These are phyloP conservation scores for Lycia hirtaria DNA, from an alignment of 2,888 invertebrate species.

Conservation along the genomic window DNA sequence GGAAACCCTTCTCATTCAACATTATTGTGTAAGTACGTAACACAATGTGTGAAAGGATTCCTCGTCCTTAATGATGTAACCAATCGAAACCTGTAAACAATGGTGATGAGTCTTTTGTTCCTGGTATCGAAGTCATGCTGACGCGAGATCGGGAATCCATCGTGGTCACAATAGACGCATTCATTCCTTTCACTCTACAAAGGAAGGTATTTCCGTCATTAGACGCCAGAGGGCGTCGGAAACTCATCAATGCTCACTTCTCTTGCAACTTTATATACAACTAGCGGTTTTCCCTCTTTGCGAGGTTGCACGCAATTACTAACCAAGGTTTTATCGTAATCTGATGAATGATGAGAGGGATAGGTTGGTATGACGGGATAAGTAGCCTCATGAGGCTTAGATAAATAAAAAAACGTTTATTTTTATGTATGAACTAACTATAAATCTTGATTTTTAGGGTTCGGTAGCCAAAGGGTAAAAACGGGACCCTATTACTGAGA, in stretches of 20 bases:
- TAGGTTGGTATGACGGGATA: too few species aligned
- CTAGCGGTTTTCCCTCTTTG: too few species aligned
- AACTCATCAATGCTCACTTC: background rate
- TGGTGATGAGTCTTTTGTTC: conserved; percentile 12
- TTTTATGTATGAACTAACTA: too few species aligned
- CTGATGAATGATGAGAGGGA: too few species aligned
- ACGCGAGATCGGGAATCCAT: conserved; percentile 12
- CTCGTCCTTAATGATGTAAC: background rate
- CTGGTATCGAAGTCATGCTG: background rate
- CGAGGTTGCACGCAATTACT: too few species aligned
- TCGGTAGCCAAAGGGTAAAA: too few species aligned
- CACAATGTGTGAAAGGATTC: background rate
- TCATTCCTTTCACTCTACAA: conserved; percentile 21
- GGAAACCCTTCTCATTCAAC: background rate
- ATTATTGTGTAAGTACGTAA: background rate
- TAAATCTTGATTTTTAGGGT: too few species aligned
- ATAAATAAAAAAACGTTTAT: too few species aligned
- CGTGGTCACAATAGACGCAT: conserved; percentile 7
- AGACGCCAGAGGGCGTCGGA: conserved; percentile 1
- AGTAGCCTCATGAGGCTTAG: too few species aligned
- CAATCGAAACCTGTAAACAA: conserved; percentile 1
- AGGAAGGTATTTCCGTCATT: conserved; percentile 12
- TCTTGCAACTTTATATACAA: background rate
- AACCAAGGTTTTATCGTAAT: too few species aligned
- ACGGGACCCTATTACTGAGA: too few species aligned